Evolutionary conservation across 2,797 vertebrate genomes (phyloP).

Genomic region (Hippocampus kuda): DNA sequence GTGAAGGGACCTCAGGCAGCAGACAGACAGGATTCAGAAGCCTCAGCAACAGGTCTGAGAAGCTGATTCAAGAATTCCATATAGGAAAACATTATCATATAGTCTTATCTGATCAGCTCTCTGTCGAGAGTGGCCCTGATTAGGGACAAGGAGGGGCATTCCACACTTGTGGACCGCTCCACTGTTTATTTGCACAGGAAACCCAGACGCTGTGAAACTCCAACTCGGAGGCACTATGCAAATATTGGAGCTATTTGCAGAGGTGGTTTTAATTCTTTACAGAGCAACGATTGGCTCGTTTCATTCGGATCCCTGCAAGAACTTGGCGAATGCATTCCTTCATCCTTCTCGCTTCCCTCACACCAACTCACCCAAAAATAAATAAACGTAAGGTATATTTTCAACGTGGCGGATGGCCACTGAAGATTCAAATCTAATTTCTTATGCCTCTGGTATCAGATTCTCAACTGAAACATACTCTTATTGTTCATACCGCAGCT

Average conservation of each 20-base stretch:
- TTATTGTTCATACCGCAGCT: constrained; percentile 44
- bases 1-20: too few species aligned
- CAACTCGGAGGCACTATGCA: constrained; percentile 63
- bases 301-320: constrained; percentile 42
- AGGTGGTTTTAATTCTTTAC: constrained; percentile 71
- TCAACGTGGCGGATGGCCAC: constrained; percentile 54
- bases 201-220: constrained; percentile 70
- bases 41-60: constrained; percentile 14
- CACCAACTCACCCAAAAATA: constrained; percentile 48
- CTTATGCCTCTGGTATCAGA: constrained; percentile 50
- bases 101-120: constrained; percentile 21
- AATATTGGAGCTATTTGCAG: constrained; percentile 67
- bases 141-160: constrained; percentile 49
- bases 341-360: constrained; percentile 24
- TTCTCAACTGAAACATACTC: constrained; percentile 50
- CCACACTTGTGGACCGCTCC: constrained; percentile 64
- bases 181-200: constrained; percentile 76
- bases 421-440: constrained; percentile 60
- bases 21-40: too few species aligned
- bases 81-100: constrained; percentile 43
- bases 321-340: constrained; percentile 47
- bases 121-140: constrained; percentile 59
- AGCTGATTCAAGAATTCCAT: constrained; percentile 48
- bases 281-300: constrained; percentile 59
- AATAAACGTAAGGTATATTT: constrained; percentile 60